Conservation (phyloP, 2,797 vertebrate species). For the Smutsia temminckii region DNA sequence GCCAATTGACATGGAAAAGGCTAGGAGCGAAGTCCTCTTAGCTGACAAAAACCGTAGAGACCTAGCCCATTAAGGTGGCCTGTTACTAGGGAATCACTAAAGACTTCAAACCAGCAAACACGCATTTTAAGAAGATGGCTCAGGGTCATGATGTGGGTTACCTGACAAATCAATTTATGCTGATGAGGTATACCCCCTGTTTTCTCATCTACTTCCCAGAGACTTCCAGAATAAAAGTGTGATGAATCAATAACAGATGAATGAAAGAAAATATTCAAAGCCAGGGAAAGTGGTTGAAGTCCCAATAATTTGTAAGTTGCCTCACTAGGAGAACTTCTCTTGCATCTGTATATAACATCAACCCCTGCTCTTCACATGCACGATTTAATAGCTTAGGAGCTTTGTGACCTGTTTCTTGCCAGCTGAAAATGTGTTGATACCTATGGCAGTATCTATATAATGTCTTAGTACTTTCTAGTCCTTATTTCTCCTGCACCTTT, state of each 20-base stretch:
- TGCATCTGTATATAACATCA: neutral
- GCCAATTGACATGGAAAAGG: neutral
- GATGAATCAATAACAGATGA: neutral
- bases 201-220: neutral
- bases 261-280: neutral
- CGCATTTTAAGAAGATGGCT: neutral
- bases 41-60: neutral
- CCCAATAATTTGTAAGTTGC: neutral
- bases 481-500: neutral
- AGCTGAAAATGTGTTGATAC: neutral
- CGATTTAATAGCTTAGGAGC: neutral
- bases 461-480: neutral
- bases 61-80: too few species aligned
- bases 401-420: neutral
- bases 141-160: neutral
- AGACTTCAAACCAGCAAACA: neutral
- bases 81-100: neutral
- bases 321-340: neutral
- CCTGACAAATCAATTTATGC: neutral
- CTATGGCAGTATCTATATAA: neutral
- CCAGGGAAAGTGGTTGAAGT: neutral
- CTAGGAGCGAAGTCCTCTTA: neutral
- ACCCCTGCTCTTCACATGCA: neutral
- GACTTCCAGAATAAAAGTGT: neutral
- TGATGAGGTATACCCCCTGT: neutral